Base-by-base conservation (phyloP, 2,888 invertebrate species). In the Himalopsyche anomala region DNA sequence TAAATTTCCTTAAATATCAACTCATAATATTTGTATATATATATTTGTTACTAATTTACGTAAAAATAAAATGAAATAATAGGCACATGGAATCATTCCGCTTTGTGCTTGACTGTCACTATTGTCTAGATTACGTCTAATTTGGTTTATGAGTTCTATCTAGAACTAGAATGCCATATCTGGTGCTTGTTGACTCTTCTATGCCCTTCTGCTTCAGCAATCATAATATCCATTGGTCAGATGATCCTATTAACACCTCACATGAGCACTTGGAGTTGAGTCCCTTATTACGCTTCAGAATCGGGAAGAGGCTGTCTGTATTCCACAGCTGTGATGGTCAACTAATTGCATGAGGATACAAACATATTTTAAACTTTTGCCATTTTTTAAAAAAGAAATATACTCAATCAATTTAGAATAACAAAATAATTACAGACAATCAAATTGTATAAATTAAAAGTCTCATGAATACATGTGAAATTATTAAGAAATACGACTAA, bases 161-260 rank as follows among this genome's bases (percentile, higher is more conserved):
- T 9, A 62, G 19, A 62, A 62, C 62, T 19, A 4, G 28, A 62
- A 62, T 11, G 62, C 6, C 4, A 62, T 19, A 19, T 62, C 15
- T 11, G 62, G 6, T 28, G 19, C 6, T 8, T 3, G 19, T 62
- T 62, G 62, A 62, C 28, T 62, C 19, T 28, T 19, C n/a, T 62
- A 15, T 28, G 19, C 28, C 62, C 2, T 62, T 62, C 19, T 62
- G 62, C 62, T 62, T 19, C 62, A 62, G 62, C 5, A 62, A 62
- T 4, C 28, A 28, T 19, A 62, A 62, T 62, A 62, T 62, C 62
- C 62, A 62, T 19, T 62, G 62, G 62, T 62, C 62, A 19, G 19
- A 62, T 62, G 19, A 62, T 62, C 62, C 19, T 62, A 62, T 62
- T 62, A 62, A 15, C 19, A 62, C 19, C 62, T 62, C 62, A 19